Base-by-base conservation (phyloP, 2,888 invertebrate genomes). In the Ceraclea dissimilis region DNA sequence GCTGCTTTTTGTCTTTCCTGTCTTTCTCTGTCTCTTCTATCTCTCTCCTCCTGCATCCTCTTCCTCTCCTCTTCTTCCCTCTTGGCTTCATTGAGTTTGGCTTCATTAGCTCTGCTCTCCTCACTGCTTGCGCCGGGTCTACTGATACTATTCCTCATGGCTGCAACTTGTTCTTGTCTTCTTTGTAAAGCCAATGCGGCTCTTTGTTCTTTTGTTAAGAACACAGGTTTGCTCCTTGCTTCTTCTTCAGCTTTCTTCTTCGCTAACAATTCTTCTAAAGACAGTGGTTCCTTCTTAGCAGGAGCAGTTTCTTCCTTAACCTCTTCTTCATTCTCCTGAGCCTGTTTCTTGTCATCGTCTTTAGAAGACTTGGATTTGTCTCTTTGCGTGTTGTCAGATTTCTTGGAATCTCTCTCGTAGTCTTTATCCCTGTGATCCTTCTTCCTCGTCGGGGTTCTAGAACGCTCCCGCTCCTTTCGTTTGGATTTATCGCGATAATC, bases 171-270 rank as follows among this genome's bases (percentile, higher is more conserved):
- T 68, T 93, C 90, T 67, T 93, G 90, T 1, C 99, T 81, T 51
- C 90, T 82, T 67, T 90, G 87, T 16, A 99, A 66, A 0, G 99
- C 99, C 66, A 94, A 83, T 0, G 86, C 88, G 1, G 88, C 92
- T 65, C 99, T 80, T 70, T 99, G 93, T 70, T 96, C 96, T 77
- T 97, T 98, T 0, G 94, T 92, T 34, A 99, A 75, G 70, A 99
- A 99, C 26, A 95, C 93, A 0, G 99, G 99, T 79, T 97, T 98
- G 65, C 94, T 92, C 52, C 91, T 82, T 1, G 92, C 94, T 66
- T 90, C 91, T 70, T 97, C 95, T 68, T 96, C 96, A 0, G 93
- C 93, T 68, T 98, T 96, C 69, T 96, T 96, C 72, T 95, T 96
- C 0, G 93, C 89, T 49, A 99, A 74, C 43, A 99, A 71, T 70